Conservation (phyloP, 2,113 vertebrate genomes). For the Polyodon spathula region DNA sequence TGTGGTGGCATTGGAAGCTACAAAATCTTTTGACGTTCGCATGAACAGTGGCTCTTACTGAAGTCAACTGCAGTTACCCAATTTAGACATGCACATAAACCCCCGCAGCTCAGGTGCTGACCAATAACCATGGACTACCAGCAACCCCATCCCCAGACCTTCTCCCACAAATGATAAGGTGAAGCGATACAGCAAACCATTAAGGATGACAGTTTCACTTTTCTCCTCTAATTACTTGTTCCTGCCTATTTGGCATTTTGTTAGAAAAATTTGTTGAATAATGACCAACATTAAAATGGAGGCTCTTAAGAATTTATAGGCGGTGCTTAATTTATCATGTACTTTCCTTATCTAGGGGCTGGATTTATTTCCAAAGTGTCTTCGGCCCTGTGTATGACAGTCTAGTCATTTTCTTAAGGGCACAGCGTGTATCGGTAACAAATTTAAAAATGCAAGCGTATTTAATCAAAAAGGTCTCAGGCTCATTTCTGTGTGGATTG, state of each 20-base stretch:
- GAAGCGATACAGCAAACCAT: conserved; percentile 86
- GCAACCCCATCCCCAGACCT: conserved; percentile 40
- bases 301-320: conserved; percentile 99
- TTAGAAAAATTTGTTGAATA: conserved; percentile 99
- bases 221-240: conserved; percentile 99
- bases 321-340: conserved; percentile 97
- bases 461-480: conserved; percentile 69
- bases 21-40: conserved; percentile 43
- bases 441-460: conserved; percentile 68
- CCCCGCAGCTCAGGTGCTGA: conserved; percentile 14
- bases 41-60: conserved; percentile 56
- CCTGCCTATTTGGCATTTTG: conserved; percentile 99
- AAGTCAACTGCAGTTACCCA: conserved; percentile 6
- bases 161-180: conserved; percentile 75
- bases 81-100: conserved; percentile 28
- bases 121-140: background rate
- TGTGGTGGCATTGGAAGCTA: conserved; percentile 58
- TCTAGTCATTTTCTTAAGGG: conserved; percentile 96
- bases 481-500: conserved; percentile 70
- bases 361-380: conserved; percentile 98
- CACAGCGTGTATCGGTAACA: conserved; percentile 85
- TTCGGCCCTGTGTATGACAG: conserved; percentile 80
- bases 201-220: conserved; percentile 99
- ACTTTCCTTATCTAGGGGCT: conserved; percentile 95
- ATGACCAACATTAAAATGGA: conserved; percentile 99